Conservation (phyloP, 2,888 invertebrate species). For the Tanaodytes sp. region DNA sequence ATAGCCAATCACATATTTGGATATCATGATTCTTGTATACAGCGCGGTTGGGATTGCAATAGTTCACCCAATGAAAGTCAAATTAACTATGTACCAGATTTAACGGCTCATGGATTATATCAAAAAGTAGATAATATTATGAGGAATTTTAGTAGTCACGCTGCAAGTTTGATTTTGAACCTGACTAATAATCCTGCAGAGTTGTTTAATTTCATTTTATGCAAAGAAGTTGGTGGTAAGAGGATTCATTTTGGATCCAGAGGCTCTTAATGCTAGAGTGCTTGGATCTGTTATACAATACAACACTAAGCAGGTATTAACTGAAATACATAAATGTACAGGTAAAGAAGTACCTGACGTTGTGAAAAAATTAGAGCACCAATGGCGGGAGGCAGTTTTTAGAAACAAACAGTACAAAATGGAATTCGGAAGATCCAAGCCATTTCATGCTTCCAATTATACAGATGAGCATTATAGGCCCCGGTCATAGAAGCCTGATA, state of each 20-base stretch:
- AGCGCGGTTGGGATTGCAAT: background rate
- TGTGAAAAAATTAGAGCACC: background rate
- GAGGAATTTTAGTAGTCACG: conserved; percentile 7
- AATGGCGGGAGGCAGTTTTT: too few relatives aligned
- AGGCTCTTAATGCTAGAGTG: conserved; percentile 2
- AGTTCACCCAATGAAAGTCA: background rate
- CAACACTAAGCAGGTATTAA: conserved; percentile 12
- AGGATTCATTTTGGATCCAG: conserved; percentile 3
- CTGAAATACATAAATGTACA: background rate
- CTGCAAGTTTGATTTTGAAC: background rate
- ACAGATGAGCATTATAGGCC: conserved; percentile 1
- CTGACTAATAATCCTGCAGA: conserved; percentile 2
- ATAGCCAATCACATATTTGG: background rate
- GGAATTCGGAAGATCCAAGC: too few relatives aligned
- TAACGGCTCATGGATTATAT: conserved; percentile 4
- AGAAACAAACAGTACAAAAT: too few relatives aligned
- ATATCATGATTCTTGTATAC: background rate
- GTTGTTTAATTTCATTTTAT: background rate
- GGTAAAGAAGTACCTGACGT: background rate
- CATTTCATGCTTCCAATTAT: background rate
- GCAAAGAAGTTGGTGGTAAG: conserved; percentile 8
- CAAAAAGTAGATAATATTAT: background rate
- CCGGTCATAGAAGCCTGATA: background rate
- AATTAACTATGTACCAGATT: background rate
- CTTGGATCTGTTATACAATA: conserved; percentile 14